phyloP scores from a whole-genome alignment of 1,140 invertebrate species.

The Drosophila navojoa region DNA sequence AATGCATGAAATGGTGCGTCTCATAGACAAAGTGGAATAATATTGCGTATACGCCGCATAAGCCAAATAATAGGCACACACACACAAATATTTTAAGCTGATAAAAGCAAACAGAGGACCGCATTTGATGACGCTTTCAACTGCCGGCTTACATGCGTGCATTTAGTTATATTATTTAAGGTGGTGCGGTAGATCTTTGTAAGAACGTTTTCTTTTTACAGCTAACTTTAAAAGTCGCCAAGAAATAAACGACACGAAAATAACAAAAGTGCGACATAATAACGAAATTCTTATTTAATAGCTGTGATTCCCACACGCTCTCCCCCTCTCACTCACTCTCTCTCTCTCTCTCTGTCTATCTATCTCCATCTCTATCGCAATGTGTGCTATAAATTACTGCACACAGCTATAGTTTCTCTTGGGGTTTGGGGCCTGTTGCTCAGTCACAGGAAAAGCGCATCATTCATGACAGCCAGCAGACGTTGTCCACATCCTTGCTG shows the following conservation, averaged over 20 bases:
- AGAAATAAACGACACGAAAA: conserved; percentile 50
- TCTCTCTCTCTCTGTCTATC: neutral
- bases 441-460: conserved; percentile 66
- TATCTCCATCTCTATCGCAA: neutral
- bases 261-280: conserved; percentile 53
- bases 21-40: conserved; percentile 72
- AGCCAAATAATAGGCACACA: conserved; percentile 58
- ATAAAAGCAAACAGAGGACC: conserved; percentile 43
- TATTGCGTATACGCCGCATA: conserved; percentile 64
- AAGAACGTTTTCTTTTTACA: conserved; percentile 19
- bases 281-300: conserved; percentile 75
- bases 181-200: conserved; percentile 28
- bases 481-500: conserved; percentile 8
- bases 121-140: conserved; percentile 48
- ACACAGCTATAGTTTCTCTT: conserved; percentile 59
- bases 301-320: conserved; percentile 29
- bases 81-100: conserved; percentile 34
- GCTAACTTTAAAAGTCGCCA: conserved; percentile 56
- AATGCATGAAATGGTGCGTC: conserved; percentile 76
- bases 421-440: conserved; percentile 39
- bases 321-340: neutral
- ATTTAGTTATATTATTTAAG: conserved; percentile 20
- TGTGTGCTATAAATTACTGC: conserved; percentile 50
- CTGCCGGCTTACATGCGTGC: conserved; percentile 21
- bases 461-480: conserved; percentile 60